These are phyloP conservation scores for Crypturellus undulatus DNA, from an alignment of 2,113 vertebrate species.

Conservation along the genomic window DNA sequence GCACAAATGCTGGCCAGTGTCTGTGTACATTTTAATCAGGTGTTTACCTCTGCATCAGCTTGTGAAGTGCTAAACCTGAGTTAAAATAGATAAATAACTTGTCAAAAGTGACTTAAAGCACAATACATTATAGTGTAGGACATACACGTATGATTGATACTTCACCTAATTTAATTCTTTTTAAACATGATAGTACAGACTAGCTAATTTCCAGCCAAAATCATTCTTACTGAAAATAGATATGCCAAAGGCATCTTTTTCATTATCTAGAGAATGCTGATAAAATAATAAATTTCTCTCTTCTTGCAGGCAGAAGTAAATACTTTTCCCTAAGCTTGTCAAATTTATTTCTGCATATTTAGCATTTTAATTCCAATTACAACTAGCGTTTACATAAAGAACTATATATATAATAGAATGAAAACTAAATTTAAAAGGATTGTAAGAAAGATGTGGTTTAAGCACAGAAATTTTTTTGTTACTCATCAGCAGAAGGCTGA, in stretches of 20 bases:
- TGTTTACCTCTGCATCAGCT: background rate
- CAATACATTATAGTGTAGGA: background rate
- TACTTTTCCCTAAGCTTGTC: background rate
- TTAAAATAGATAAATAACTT: background rate
- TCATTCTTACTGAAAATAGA: background rate
- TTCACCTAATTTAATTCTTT: background rate
- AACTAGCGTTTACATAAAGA: background rate
- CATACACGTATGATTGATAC: background rate
- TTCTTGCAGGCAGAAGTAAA: background rate
- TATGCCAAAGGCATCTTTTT: background rate
- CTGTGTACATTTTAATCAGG: background rate
- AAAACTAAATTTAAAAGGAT: background rate
- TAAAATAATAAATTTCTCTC: background rate
- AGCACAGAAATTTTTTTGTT: background rate
- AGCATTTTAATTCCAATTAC: background rate
- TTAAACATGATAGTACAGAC: background rate
- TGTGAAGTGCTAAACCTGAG: background rate
- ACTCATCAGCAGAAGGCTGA: background rate
- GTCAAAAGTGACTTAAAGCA: background rate
- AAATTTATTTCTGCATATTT: background rate
- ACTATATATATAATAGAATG: background rate
- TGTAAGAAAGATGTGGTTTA: background rate
- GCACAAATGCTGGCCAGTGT: background rate
- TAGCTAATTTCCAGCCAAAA: background rate
- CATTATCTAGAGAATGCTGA: background rate